A percentile compares a stretch with the other conserved stretches of the same genome.
Conservation (phyloP, 2,888 invertebrate species). For the Anoncus sp. region DNA sequence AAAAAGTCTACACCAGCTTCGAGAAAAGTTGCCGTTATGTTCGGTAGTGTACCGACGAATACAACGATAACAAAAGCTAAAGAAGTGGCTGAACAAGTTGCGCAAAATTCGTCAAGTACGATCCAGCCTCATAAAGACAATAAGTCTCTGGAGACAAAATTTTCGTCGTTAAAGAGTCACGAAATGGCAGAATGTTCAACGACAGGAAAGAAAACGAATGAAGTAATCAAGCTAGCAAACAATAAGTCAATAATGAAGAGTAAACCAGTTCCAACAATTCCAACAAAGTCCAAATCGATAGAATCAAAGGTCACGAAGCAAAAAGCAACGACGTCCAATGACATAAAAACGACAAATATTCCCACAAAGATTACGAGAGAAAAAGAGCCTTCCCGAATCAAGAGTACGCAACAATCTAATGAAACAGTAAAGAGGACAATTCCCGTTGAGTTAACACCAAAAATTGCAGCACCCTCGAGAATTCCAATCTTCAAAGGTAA, state of each 20-base stretch:
- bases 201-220: background rate
- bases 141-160: slow-evolving; percentile 4
- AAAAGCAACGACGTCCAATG: slow-evolving; percentile 1
- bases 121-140: background rate
- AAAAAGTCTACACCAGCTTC: slow-evolving; percentile 68
- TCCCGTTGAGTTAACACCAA: slow-evolving; percentile 41
- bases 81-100: slow-evolving; percentile 58
- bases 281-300: slow-evolving; percentile 38
- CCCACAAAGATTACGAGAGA: slow-evolving; percentile 48
- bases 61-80: slow-evolving; percentile 64
- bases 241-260: slow-evolving; percentile 27
- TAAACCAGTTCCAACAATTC: slow-evolving; percentile 41
- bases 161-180: slow-evolving; percentile 3
- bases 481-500: slow-evolving; percentile 74
- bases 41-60: slow-evolving; percentile 62
- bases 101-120: slow-evolving; percentile 51
- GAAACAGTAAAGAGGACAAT: slow-evolving; percentile 25
- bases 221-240: slow-evolving; percentile 1
- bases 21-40: slow-evolving; percentile 61
- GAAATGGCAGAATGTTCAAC: background rate
- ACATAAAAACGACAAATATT: slow-evolving; percentile 54
- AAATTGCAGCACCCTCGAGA: slow-evolving; percentile 68
- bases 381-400: slow-evolving; percentile 16
- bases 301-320: slow-evolving; percentile 35
- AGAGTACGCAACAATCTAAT: slow-evolving; percentile 9